Percentiles rank a stretch among this genome's conserved stretches.
phyloP scores from a whole-genome alignment of 2,888 invertebrate species.

The Ectemnius cavifrons region DNA sequence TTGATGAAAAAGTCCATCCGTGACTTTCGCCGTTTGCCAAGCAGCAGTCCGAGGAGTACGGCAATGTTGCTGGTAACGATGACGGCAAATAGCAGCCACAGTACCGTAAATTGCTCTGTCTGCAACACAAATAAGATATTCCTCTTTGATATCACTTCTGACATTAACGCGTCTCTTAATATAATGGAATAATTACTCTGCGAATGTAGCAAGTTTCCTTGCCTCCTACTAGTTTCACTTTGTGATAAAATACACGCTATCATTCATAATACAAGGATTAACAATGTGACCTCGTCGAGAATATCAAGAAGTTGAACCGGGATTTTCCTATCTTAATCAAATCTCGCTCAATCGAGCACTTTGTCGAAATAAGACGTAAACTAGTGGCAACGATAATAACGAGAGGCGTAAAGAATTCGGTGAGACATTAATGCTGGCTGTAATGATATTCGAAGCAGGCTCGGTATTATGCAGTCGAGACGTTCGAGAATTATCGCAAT shows the following conservation, averaged over 20 bases:
- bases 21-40: conserved; percentile 91
- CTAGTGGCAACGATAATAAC: background rate
- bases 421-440: conserved; percentile 15
- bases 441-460: conserved; percentile 16
- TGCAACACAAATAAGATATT: conserved; percentile 78
- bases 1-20: conserved; percentile 98
- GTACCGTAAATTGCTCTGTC: conserved; percentile 92
- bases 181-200: no score
- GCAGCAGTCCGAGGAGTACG: conserved; percentile 90
- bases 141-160: no score
- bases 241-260: no score
- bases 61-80: conserved; percentile 93
- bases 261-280: no score
- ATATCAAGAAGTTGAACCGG: background rate
- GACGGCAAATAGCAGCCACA: conserved; percentile 90
- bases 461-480: conserved; percentile 6
- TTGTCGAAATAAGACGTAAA: background rate
- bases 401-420: conserved; percentile 9
- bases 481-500: conserved; percentile 21
- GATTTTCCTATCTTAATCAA: background rate
- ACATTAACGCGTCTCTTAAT: no score
- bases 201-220: no score
- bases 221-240: no score
- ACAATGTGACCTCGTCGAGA: background rate
- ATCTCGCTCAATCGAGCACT: conserved; percentile 10